phyloP scores from a whole-genome alignment of 2,113 vertebrate genomes.

The Gymnarchus niloticus region DNA sequence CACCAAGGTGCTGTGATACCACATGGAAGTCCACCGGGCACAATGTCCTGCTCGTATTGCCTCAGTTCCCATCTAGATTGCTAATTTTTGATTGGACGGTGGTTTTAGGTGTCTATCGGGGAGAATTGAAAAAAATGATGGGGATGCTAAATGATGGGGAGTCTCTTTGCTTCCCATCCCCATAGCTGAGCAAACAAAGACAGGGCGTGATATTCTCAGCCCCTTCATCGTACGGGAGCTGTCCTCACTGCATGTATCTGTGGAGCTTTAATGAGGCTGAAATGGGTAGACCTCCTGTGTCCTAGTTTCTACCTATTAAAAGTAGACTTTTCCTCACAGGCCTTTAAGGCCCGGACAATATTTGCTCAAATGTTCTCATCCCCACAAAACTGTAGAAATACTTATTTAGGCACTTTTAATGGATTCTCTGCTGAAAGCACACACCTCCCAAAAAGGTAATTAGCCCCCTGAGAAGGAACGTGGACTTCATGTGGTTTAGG shows the following conservation, averaged over 20 bases:
- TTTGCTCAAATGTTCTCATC: slow-evolving; percentile 17
- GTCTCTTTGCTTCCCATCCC: neutral
- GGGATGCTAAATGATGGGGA: neutral
- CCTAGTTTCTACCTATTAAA: slow-evolving; percentile 20
- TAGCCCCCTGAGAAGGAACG: neutral
- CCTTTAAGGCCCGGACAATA: slow-evolving; percentile 15
- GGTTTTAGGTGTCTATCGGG: neutral
- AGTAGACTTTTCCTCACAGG: slow-evolving; percentile 6
- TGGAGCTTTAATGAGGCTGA: slow-evolving; percentile 12
- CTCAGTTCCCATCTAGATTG: neutral
- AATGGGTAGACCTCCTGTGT: slow-evolving; percentile 12
- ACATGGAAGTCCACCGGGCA: neutral
- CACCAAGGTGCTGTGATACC: too few species aligned
- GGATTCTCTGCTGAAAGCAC: slow-evolving; percentile 3
- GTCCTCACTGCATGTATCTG: neutral
- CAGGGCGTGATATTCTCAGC: neutral
- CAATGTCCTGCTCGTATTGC: too few species aligned
- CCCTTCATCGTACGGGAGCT: neutral
- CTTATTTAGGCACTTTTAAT: slow-evolving; percentile 15
- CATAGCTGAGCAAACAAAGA: too few species aligned
- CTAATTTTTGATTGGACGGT: neutral
- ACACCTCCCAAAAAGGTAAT: neutral
- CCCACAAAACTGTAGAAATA: slow-evolving; percentile 8
- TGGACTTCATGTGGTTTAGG: neutral
- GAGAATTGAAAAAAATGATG: neutral